Evolutionary conservation across 1,140 invertebrate genomes (phyloP).

Genomic region (Asobara japonica): DNA sequence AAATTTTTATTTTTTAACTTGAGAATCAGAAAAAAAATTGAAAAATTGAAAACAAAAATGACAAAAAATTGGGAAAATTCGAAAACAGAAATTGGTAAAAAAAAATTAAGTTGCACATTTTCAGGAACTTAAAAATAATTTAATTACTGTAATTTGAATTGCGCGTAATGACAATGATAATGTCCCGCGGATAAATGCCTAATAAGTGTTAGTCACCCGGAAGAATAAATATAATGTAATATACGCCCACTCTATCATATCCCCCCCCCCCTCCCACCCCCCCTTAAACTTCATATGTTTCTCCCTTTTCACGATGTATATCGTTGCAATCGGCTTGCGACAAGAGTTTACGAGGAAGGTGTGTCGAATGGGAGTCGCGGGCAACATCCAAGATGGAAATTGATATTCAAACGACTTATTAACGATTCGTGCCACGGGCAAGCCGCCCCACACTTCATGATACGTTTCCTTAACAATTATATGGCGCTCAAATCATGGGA

Average conservation of each 20-base stretch:
- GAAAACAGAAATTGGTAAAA: too few species aligned
- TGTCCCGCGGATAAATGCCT: background rate
- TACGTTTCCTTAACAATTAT: background rate
- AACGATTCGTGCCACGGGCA: slow-evolving; percentile 21
- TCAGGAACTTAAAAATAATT: too few species aligned
- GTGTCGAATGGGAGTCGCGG: slow-evolving; percentile 29
- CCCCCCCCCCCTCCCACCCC: too few species aligned
- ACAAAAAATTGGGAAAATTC: too few species aligned
- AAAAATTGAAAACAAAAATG: too few species aligned
- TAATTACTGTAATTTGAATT: background rate
- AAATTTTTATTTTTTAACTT: too few species aligned
- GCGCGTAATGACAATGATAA: background rate
- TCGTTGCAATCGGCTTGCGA: slow-evolving; percentile 13
- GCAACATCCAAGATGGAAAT: slow-evolving; percentile 27
- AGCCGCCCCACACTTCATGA: background rate
- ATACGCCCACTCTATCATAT: background rate
- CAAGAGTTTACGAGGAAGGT: slow-evolving; percentile 36
- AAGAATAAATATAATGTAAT: slow-evolving; percentile 8
- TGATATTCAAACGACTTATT: slow-evolving; percentile 32
- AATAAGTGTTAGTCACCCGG: background rate
- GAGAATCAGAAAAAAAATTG: too few species aligned
- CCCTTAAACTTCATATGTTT: background rate
- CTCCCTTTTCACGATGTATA: background rate
- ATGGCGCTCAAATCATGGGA: background rate
- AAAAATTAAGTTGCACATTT: too few species aligned